Conservation (phyloP, 1,140 invertebrate genomes). For the Cecropterus lyciades region DNA sequence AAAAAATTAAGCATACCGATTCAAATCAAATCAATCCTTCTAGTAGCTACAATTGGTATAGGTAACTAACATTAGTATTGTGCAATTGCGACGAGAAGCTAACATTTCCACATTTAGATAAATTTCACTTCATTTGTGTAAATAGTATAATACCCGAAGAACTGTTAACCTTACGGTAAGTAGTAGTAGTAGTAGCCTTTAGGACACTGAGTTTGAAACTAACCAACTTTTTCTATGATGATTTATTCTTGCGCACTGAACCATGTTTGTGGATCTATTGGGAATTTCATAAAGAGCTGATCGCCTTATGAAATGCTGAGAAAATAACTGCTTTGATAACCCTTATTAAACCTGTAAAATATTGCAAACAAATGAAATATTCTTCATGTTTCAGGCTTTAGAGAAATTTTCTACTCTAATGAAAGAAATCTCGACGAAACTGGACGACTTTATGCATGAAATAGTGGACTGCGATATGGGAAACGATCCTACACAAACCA, state of each 20-base stretch:
- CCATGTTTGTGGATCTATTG: conserved; percentile 53
- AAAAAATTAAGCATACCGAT: too few species aligned
- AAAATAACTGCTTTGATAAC: conserved; percentile 25
- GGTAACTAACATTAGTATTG: too few species aligned
- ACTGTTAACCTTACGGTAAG: too few species aligned
- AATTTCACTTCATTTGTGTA: too few species aligned
- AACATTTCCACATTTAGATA: too few species aligned
- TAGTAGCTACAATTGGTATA: too few species aligned
- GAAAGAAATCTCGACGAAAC: conserved; percentile 92
- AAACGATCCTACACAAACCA: conserved; percentile 83
- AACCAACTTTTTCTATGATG: conserved; percentile 51
- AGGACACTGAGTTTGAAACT: too few species aligned
- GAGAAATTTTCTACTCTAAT: conserved; percentile 97
- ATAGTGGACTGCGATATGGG: conserved; percentile 88
- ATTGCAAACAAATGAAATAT: conserved; percentile 9
- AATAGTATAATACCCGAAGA: too few species aligned
- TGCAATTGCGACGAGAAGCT: too few species aligned
- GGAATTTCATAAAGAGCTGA: conserved; percentile 62
- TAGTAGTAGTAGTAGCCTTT: too few species aligned
- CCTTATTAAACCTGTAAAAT: background rate
- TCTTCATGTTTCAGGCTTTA: conserved; percentile 89
- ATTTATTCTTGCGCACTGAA: conserved; percentile 76
- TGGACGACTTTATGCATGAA: conserved; percentile 93
- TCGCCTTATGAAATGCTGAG: conserved; percentile 69
- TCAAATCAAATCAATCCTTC: too few species aligned